Evolutionary conservation across 1,140 invertebrate genomes (phyloP).

Genomic region (Pomacea maculata): DNA sequence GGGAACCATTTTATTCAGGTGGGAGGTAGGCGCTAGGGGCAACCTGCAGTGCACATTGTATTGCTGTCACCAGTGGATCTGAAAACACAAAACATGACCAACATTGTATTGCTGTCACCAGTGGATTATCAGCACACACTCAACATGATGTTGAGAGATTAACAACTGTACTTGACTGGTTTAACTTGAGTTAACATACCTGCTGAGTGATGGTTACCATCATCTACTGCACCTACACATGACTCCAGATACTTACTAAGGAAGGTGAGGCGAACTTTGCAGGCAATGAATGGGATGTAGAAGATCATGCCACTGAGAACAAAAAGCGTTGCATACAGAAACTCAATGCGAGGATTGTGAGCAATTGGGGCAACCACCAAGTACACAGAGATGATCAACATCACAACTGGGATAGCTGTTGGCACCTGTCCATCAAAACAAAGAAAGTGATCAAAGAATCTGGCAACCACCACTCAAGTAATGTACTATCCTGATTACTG

Average conservation of each 20-base stretch:
- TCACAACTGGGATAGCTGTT: constrained; percentile 77
- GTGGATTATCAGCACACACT: background rate
- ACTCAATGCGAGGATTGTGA: constrained; percentile 79
- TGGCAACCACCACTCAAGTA: background rate
- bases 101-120: background rate
- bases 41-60: constrained; percentile 39
- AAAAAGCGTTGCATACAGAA: constrained; percentile 80
- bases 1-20: constrained; percentile 20
- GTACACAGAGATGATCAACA: constrained; percentile 77
- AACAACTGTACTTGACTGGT: background rate
- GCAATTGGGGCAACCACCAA: constrained; percentile 81
- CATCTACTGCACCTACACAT: background rate
- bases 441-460: background rate
- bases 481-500: background rate
- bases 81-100: constrained; percentile 22
- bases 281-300: constrained; percentile 82
- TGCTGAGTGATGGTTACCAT: background rate
- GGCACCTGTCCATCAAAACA: constrained; percentile 74
- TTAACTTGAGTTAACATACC: background rate
- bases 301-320: constrained; percentile 76
- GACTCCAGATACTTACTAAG: constrained; percentile 53
- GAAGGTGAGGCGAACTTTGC: constrained; percentile 65
- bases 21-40: constrained; percentile 32
- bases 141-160: background rate
- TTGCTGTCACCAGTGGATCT: constrained; percentile 46